phyloP scores from a whole-genome alignment of 2,113 vertebrate genomes.

The Hiodon tergisus region DNA sequence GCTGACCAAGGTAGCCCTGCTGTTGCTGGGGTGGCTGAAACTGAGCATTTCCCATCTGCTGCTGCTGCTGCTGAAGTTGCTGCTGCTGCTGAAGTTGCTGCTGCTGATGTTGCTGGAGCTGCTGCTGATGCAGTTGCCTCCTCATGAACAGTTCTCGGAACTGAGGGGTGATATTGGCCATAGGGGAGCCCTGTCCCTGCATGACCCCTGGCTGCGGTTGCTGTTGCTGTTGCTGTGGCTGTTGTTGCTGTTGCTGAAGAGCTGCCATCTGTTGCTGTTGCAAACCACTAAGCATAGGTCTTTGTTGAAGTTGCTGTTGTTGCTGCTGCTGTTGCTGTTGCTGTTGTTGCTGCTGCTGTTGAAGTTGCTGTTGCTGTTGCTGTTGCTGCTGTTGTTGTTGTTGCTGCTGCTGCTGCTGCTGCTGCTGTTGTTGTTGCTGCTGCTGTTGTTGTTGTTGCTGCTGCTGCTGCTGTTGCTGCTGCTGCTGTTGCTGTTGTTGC shows the following conservation, averaged over 20 bases:
- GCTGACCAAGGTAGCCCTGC: slow-evolving; percentile 81
- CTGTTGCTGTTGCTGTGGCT: slow-evolving; percentile 66
- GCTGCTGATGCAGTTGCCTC: slow-evolving; percentile 70
- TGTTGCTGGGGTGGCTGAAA: slow-evolving; percentile 84
- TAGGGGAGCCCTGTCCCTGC: slow-evolving; percentile 67
- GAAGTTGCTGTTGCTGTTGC: slow-evolving; percentile 63
- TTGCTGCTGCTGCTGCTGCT: slow-evolving; percentile 68
- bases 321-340: slow-evolving; percentile 44
- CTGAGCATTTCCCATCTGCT: slow-evolving; percentile 77
- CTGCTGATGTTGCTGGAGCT: slow-evolving; percentile 42
- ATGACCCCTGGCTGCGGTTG: slow-evolving; percentile 66
- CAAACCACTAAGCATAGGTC: slow-evolving; percentile 50
- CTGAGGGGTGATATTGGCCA: slow-evolving; percentile 70
- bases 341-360: slow-evolving; percentile 48
- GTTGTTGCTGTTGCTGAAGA: slow-evolving; percentile 30
- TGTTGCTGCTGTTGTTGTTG: slow-evolving; percentile 67
- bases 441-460: slow-evolving; percentile 70
- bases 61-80: slow-evolving; percentile 52
- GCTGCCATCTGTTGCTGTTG: slow-evolving; percentile 51
- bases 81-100: slow-evolving; percentile 67
- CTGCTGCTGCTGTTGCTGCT: slow-evolving; percentile 67
- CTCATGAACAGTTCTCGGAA: slow-evolving; percentile 83
- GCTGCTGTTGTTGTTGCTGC: slow-evolving; percentile 68
- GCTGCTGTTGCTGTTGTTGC: slow-evolving; percentile 68
- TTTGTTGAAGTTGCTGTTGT: slow-evolving; percentile 58